Evolutionary conservation across 2,888 invertebrate species (phyloP).

Genomic region (Drosophila antonietae): DNA sequence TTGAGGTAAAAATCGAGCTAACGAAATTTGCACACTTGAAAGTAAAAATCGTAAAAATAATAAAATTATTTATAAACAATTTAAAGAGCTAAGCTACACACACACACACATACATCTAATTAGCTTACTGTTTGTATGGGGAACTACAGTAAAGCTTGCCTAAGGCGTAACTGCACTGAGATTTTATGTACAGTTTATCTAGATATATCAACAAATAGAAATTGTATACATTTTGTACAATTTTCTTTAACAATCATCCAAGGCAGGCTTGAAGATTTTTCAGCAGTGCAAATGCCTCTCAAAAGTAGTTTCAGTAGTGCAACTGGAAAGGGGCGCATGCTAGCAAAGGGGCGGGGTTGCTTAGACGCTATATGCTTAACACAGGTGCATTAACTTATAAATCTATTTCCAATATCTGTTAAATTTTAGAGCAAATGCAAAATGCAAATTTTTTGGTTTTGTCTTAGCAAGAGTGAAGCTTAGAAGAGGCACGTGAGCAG

Average conservation of each 20-base stretch:
- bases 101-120: not conserved
- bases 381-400: not conserved
- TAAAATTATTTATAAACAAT: constrained; percentile 4
- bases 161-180: too few species aligned
- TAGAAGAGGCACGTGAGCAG: not conserved
- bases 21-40: not conserved
- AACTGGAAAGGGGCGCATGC: not conserved
- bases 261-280: too few species aligned
- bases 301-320: not conserved
- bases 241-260: too few species aligned
- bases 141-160: constrained; percentile 4
- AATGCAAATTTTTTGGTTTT: not conserved
- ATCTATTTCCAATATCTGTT: not conserved
- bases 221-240: too few species aligned
- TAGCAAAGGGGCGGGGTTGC: not conserved
- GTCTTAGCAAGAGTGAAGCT: not conserved
- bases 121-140: constrained; percentile 12
- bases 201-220: too few species aligned
- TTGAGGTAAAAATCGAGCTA: not conserved
- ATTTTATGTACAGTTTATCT: too few species aligned
- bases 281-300: too few species aligned
- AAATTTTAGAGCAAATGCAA: not conserved
- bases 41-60: not conserved
- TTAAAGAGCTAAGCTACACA: not conserved
- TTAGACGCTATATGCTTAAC: not conserved